Conservation (phyloP, 2,888 invertebrate genomes). For the Tipula vernalis region DNA sequence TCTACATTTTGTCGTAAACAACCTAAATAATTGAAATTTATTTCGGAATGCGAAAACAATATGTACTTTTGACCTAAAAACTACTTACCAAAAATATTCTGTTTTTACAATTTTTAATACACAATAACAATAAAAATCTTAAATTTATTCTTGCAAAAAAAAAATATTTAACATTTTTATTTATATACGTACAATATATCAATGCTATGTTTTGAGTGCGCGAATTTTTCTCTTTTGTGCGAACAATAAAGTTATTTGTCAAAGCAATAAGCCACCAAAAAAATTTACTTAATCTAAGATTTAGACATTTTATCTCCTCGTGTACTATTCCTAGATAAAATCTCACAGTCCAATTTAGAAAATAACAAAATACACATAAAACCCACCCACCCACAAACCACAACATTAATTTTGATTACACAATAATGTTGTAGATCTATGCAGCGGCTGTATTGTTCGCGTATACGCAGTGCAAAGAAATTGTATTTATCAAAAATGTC, state of each 20-base stretch:
- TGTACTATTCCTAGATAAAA: background rate
- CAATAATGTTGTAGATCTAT: background rate
- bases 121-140: background rate
- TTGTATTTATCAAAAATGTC: background rate
- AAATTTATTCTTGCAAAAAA: background rate
- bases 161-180: background rate
- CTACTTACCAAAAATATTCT: background rate
- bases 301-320: background rate
- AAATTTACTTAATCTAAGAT: background rate
- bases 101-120: background rate
- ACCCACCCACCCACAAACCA: background rate
- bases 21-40: background rate
- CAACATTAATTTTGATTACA: background rate
- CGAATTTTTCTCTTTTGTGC: background rate
- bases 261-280: background rate
- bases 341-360: background rate
- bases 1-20: background rate
- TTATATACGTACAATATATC: background rate
- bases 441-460: too few species aligned
- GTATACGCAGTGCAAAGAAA: background rate
- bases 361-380: background rate
- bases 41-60: background rate
- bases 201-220: background rate
- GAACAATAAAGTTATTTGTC: background rate
- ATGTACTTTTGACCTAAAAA: background rate